Evolutionary conservation across 2,113 vertebrate species (phyloP).

Genomic region (western clawed frog (Xenopus tropicalis)): UCB_Xtro_10.0 CM004446.2:100101001-100101500

Average conservation of each 20-base stretch:
- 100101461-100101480: constrained; percentile 4
- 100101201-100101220: constrained; percentile 14
- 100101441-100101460: constrained; percentile 27
- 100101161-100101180: constrained; percentile 16
- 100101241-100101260: constrained; percentile 25
- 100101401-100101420: constrained; percentile 1
- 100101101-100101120: constrained; percentile 6
- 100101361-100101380: neutral
- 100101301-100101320: constrained; percentile 10
- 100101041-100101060: constrained; percentile 5
- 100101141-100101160: constrained; percentile 26
- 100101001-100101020: constrained; percentile 2
- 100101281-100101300: constrained; percentile 4
- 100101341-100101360: constrained; percentile 5
- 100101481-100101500: constrained; percentile 28
- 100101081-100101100: constrained; percentile 34
- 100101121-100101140: constrained; percentile 14
- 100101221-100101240: constrained; percentile 33
- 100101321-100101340: constrained; percentile 12
- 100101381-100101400: constrained; percentile 20
- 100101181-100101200: constrained; percentile 24
- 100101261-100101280: constrained; percentile 30
- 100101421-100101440: constrained; percentile 30
- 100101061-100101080: constrained; percentile 12
- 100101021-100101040: constrained; percentile 20